These are phyloP conservation scores for Axea sp. DNA, from an alignment of 2,888 invertebrate genomes.

Conservation along the genomic window DNA sequence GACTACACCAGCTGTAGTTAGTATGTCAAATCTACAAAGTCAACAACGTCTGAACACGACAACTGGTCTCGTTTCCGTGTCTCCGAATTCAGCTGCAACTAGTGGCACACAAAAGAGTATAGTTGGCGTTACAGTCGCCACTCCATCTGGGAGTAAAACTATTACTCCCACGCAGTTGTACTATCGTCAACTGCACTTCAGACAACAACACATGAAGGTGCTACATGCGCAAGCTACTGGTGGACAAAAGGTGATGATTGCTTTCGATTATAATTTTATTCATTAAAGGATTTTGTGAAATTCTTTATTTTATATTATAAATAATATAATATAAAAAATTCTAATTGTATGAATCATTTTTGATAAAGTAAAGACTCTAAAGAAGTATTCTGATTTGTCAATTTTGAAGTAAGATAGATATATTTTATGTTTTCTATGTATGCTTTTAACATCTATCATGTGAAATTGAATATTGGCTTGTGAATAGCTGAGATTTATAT, in stretches of 20 bases:
- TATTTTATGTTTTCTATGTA: no score
- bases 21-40: slow-evolving; percentile 76
- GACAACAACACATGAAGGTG: slow-evolving; percentile 73
- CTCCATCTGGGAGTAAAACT: slow-evolving; percentile 80
- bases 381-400: no score
- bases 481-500: no score
- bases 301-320: neutral
- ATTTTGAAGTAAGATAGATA: no score
- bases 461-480: no score
- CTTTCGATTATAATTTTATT: no score
- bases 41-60: slow-evolving; percentile 76
- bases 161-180: slow-evolving; percentile 82
- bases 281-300: no score
- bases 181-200: slow-evolving; percentile 81
- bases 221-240: slow-evolving; percentile 73
- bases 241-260: slow-evolving; percentile 75
- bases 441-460: no score
- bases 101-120: slow-evolving; percentile 73
- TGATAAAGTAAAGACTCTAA: no score
- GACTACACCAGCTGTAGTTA: slow-evolving; percentile 75
- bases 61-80: slow-evolving; percentile 69
- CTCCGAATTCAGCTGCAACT: slow-evolving; percentile 67
- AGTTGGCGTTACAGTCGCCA: slow-evolving; percentile 80
- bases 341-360: no score
- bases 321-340: no score